phyloP scores from a whole-genome alignment of 1,140 invertebrate species.

The Amphibalanus amphitrite region DNA sequence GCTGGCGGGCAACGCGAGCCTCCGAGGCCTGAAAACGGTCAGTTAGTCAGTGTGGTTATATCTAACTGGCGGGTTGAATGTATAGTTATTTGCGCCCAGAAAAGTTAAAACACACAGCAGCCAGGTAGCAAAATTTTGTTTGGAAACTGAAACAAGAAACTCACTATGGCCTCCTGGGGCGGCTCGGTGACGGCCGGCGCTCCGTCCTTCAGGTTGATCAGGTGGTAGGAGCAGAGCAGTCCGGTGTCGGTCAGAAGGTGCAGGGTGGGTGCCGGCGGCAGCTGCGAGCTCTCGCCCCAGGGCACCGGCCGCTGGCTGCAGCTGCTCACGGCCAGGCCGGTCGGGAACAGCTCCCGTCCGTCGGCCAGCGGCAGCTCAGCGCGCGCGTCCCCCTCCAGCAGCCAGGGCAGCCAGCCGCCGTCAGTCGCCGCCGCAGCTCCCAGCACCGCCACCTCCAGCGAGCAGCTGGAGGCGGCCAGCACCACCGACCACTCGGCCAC shows the following conservation, averaged over 20 bases:
- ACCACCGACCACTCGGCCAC: not conserved
- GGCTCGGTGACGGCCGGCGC: not conserved
- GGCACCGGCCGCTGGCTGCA: not conserved
- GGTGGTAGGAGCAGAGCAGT: not conserved
- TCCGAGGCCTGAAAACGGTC: too few relatives aligned
- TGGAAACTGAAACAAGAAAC: too few relatives aligned
- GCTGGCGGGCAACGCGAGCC: too few relatives aligned
- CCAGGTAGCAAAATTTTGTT: too few relatives aligned
- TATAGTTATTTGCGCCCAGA: too few relatives aligned
- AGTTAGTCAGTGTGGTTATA: too few relatives aligned
- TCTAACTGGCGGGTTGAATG: too few relatives aligned
- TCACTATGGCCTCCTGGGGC: not conserved
- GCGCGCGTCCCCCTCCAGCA: not conserved
- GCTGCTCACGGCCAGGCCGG: not conserved
- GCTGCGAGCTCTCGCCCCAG: not conserved
- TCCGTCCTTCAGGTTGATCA: not conserved
- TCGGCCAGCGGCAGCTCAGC: not conserved
- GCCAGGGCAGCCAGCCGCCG: not conserved
- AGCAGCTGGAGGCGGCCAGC: not conserved
- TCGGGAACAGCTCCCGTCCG: not conserved
- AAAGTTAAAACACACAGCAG: too few relatives aligned
- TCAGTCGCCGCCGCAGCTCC: not conserved
- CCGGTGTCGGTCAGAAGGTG: not conserved
- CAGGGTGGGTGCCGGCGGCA: not conserved
- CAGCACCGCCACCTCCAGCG: not conserved